Conservation (phyloP, 2,888 invertebrate species). For the Plagiodera versicolora region DNA sequence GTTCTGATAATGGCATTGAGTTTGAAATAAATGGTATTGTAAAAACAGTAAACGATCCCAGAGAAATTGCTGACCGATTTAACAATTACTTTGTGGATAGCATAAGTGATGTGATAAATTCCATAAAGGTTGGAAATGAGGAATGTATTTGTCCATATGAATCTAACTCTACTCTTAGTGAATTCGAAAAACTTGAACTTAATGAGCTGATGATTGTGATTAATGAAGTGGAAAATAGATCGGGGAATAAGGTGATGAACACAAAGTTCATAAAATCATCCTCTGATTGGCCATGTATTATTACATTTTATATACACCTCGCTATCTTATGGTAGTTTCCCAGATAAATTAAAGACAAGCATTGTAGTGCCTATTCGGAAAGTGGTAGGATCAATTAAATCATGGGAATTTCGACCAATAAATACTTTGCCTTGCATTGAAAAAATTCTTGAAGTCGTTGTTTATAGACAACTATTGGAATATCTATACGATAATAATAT, state of each 20-base stretch:
- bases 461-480: too few relatives aligned
- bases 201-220: not conserved
- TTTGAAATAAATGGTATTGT: not conserved
- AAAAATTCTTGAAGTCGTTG: slow-evolving; percentile 5
- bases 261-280: not conserved
- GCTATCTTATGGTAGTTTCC: not conserved
- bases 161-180: not conserved
- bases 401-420: slow-evolving; percentile 8
- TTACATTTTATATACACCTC: slow-evolving; percentile 3
- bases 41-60: not conserved
- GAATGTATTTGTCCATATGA: not conserved
- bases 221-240: not conserved
- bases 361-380: slow-evolving; percentile 8
- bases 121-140: not conserved
- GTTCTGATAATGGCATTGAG: too few relatives aligned
- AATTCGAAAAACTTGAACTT: not conserved
- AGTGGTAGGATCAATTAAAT: slow-evolving; percentile 1
- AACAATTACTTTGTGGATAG: slow-evolving; percentile 1
- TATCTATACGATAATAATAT: slow-evolving; percentile 2
- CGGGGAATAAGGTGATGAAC: not conserved
- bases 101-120: slow-evolving; percentile 2
- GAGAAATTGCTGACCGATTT: not conserved
- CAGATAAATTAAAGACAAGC: slow-evolving; percentile 4
- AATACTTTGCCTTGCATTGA: slow-evolving; percentile 1
- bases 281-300: slow-evolving; percentile 5